These are phyloP conservation scores for Bradypus variegatus DNA, from an alignment of 2,797 vertebrate genomes.

Conservation along the genomic window DNA sequence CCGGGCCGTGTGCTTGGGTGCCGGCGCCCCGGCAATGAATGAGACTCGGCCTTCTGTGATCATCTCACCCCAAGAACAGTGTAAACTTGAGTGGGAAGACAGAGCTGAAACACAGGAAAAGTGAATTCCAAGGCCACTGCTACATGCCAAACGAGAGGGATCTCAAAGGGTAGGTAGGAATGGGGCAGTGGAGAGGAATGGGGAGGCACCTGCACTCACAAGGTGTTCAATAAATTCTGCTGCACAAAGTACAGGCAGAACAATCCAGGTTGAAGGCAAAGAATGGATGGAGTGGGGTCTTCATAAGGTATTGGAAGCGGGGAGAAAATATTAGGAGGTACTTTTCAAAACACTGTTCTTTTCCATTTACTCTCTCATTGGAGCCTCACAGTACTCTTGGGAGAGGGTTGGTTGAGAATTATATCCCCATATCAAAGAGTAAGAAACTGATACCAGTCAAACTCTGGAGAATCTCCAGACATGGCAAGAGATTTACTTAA, in stretches of 20 bases:
- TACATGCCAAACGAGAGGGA: not conserved
- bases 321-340: not conserved
- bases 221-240: not conserved
- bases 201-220: not conserved
- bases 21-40: not conserved
- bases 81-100: not conserved
- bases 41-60: not conserved
- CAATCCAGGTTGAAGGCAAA: not conserved
- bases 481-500: not conserved
- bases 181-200: not conserved
- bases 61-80: not conserved
- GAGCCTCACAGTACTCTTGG: not conserved
- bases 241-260: not conserved
- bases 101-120: not conserved
- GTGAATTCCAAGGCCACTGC: not conserved
- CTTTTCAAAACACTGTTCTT: not conserved
- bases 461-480: not conserved
- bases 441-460: not conserved
- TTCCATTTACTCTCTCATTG: not conserved
- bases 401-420: not conserved
- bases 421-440: not conserved
- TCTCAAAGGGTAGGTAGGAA: not conserved
- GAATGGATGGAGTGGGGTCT: not conserved
- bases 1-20: not conserved
- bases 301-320: not conserved